Conservation (phyloP, 1,140 invertebrate species). For the Antheraea pernyi region DNA sequence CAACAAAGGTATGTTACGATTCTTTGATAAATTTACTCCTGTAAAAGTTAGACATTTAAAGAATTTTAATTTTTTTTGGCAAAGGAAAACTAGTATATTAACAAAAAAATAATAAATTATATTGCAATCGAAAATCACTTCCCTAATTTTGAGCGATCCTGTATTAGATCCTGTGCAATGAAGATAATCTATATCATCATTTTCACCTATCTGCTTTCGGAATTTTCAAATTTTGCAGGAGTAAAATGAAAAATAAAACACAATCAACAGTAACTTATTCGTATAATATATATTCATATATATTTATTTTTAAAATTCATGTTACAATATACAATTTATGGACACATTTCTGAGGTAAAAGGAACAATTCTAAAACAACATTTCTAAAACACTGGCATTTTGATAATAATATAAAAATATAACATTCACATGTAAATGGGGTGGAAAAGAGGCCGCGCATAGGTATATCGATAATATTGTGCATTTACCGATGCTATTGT, state of each 20-base stretch:
- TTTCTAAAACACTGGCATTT: neutral
- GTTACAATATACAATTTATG: slow-evolving; percentile 63
- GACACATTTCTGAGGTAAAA: neutral
- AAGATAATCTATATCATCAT: too few relatives aligned
- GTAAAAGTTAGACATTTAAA: too few relatives aligned
- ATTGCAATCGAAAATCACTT: too few relatives aligned
- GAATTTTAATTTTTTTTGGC: too few relatives aligned
- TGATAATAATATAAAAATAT: neutral
- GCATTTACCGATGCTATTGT: neutral
- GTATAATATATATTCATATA: slow-evolving; percentile 44
- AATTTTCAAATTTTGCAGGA: neutral
- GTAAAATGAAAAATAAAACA: slow-evolving; percentile 41
- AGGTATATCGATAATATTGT: neutral
- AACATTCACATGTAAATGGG: neutral
- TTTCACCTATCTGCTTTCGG: too few relatives aligned
- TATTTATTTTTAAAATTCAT: slow-evolving; percentile 67
- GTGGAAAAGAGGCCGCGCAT: neutral
- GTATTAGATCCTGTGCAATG: too few relatives aligned
- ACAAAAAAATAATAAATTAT: too few relatives aligned
- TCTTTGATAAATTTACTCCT: too few relatives aligned
- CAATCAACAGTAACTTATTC: slow-evolving; percentile 58
- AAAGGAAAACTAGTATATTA: too few relatives aligned
- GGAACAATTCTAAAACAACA: neutral
- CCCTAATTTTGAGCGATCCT: too few relatives aligned
- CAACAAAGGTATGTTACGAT: too few relatives aligned